A percentile compares a stretch with the other conserved stretches of the same genome.
Evolutionary conservation across 2,113 vertebrate species (phyloP).

Genomic region (Pterocles gutturalis): DNA sequence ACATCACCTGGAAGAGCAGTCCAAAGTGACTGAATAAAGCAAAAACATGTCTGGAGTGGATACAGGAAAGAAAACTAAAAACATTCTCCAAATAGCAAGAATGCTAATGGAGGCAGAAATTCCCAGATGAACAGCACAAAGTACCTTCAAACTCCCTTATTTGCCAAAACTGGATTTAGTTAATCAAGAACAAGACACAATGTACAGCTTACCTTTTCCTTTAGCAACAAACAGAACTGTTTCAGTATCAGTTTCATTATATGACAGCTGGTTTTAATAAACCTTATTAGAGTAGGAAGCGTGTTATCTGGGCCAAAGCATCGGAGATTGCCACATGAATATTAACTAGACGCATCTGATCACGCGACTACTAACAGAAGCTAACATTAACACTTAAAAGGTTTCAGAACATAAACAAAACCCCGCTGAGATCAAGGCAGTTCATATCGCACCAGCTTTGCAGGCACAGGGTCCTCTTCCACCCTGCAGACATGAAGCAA

Average conservation of each 20-base stretch:
- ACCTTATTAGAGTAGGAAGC: background rate
- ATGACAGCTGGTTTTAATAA: background rate
- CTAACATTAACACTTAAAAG: slow-evolving; percentile 10
- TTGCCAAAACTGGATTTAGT: background rate
- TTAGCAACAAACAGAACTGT: background rate
- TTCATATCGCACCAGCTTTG: background rate
- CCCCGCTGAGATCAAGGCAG: background rate
- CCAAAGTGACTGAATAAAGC: background rate
- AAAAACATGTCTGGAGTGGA: background rate
- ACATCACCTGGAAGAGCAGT: background rate
- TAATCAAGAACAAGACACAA: background rate
- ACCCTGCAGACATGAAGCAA: background rate
- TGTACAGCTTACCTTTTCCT: background rate
- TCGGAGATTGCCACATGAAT: background rate
- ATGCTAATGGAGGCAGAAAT: background rate
- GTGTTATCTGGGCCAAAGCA: slow-evolving; percentile 2
- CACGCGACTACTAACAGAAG: background rate
- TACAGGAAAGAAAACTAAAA: background rate
- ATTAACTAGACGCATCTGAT: background rate
- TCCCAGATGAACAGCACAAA: background rate
- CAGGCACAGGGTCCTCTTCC: background rate
- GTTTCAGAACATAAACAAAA: slow-evolving; percentile 32
- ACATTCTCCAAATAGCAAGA: background rate
- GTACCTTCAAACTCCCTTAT: background rate
- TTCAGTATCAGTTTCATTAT: background rate